Conservation (phyloP, 2,797 vertebrate genomes). For the Vultur gryphus region DNA sequence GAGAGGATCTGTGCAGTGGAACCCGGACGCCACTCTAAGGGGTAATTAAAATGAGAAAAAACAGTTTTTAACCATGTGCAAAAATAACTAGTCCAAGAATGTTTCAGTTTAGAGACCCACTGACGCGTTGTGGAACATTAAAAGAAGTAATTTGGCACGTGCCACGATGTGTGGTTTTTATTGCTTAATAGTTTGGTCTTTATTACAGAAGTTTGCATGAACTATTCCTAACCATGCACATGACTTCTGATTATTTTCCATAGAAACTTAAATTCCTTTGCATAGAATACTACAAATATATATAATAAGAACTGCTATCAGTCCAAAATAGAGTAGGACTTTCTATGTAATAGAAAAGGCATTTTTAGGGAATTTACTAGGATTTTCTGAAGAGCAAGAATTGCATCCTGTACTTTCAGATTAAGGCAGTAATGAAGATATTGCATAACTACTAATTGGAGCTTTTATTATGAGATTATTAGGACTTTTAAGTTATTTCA, state of each 20-base stretch:
- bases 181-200: background rate
- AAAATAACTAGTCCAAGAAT: background rate
- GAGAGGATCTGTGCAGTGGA: slow-evolving; percentile 96
- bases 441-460: background rate
- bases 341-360: background rate
- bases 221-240: background rate
- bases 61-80: background rate
- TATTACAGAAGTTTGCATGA: background rate
- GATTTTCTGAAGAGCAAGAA: background rate
- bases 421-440: background rate
- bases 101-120: background rate
- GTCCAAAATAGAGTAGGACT: background rate
- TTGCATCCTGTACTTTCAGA: background rate
- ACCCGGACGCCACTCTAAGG: slow-evolving; percentile 93
- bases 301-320: background rate
- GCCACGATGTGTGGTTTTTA: background rate
- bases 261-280: background rate
- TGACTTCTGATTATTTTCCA: background rate
- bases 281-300: background rate
- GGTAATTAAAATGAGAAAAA: slow-evolving; percentile 22
- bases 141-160: background rate
- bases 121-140: background rate
- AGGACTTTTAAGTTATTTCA: background rate
- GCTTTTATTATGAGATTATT: background rate
- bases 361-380: background rate